A percentile compares a stretch with the other conserved stretches of the same genome.
phyloP scores from a whole-genome alignment of 2,888 invertebrate species.

The Macrosiphum euphorbiae region DNA sequence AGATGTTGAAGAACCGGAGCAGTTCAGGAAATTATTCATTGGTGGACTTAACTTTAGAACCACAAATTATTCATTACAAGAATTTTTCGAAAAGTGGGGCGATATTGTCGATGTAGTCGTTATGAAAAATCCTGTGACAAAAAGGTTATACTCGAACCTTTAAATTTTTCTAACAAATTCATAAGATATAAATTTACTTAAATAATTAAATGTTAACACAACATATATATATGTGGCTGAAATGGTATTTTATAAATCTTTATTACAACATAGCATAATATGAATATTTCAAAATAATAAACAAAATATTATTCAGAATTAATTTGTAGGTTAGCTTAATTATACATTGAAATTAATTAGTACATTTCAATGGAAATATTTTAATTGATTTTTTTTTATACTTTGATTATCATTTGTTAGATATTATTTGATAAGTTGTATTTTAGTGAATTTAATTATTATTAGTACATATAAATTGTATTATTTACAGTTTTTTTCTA shows the following conservation, averaged over 20 bases:
- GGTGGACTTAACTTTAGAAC: constrained; percentile 96
- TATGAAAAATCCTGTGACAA: constrained; percentile 96
- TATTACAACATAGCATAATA: background rate
- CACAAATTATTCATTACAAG: constrained; percentile 89
- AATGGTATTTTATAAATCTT: background rate
- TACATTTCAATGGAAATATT: background rate
- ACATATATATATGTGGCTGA: background rate
- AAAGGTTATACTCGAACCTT: constrained; percentile 71
- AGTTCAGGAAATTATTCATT: constrained; percentile 92
- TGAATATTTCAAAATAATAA: background rate
- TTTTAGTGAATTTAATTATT: background rate
- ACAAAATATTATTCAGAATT: background rate
- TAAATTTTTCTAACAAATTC: background rate
- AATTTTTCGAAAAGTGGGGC: constrained; percentile 97
- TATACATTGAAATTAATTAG: background rate
- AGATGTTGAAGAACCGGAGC: constrained; percentile 77
- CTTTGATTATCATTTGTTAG: background rate
- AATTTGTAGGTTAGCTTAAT: background rate
- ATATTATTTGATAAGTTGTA: background rate
- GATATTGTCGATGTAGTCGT: constrained; percentile 96
- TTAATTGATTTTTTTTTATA: background rate
- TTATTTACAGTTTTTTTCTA: background rate
- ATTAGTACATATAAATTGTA: background rate
- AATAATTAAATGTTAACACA: background rate
- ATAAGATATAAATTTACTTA: background rate